Conservation (phyloP, 2,797 vertebrate species). For the Neomorphus geoffroyi region DNA sequence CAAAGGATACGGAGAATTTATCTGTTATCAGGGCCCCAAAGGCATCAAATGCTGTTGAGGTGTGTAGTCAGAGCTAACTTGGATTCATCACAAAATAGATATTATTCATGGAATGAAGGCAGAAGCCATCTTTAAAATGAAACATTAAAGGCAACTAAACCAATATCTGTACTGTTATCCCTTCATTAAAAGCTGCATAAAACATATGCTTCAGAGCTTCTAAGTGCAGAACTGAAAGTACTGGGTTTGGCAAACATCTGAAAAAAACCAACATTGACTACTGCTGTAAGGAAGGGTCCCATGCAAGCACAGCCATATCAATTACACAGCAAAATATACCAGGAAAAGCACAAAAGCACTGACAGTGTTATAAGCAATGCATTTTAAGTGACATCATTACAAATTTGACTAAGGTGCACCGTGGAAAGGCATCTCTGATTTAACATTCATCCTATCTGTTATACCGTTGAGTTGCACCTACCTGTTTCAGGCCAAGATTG, state of each 20-base stretch:
- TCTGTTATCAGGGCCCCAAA: background rate
- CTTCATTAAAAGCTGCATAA: background rate
- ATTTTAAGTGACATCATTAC: background rate
- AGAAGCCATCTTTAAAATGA: background rate
- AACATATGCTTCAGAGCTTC: background rate
- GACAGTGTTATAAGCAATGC: background rate
- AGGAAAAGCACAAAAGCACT: background rate
- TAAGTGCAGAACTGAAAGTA: background rate
- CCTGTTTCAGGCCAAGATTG: constrained; percentile 78
- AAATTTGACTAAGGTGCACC: background rate
- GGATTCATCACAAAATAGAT: background rate
- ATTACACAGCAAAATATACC: background rate
- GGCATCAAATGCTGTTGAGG: background rate
- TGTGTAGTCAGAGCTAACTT: background rate
- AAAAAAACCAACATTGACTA: background rate
- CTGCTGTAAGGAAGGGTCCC: background rate
- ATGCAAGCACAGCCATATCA: constrained; percentile 7
- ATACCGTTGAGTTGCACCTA: constrained; percentile 66
- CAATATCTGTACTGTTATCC: background rate
- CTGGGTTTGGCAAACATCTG: background rate
- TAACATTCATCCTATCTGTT: background rate
- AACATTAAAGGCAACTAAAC: background rate
- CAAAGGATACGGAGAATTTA: background rate
- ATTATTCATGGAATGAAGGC: background rate
- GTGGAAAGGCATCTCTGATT: background rate